Percentiles rank a stretch among this genome's conserved stretches.
Conservation (phyloP, 2,113 vertebrate species). For the Pomatorhinus ruficollis region DNA sequence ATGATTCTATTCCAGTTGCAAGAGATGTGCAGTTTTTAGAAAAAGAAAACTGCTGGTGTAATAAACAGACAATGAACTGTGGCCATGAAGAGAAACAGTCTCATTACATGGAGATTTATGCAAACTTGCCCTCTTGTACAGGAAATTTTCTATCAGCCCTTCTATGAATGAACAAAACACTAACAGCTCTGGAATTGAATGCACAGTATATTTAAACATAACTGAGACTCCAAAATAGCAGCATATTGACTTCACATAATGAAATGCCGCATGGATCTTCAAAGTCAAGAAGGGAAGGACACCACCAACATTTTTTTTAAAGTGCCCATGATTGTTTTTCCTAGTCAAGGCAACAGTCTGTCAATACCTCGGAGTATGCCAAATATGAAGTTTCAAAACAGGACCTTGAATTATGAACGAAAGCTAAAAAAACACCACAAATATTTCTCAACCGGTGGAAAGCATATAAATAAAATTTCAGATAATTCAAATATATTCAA, state of each 20-base stretch:
- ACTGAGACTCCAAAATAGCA: not conserved
- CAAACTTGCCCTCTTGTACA: not conserved
- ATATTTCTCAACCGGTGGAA: constrained; percentile 46
- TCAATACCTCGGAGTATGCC: constrained; percentile 16
- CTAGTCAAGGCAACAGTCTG: constrained; percentile 6
- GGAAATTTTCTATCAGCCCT: not conserved
- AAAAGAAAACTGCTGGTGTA: not conserved
- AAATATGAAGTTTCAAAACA: constrained; percentile 41
- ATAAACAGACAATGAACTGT: not conserved
- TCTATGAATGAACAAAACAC: not conserved
- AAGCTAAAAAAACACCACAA: constrained; percentile 4
- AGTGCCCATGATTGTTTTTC: constrained; percentile 4
- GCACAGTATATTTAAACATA: not conserved
- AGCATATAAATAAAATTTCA: constrained; percentile 23
- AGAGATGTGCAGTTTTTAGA: not conserved
- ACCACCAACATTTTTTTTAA: not conserved
- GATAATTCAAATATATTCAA: constrained; percentile 24
- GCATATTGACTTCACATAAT: not conserved
- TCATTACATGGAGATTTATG: not conserved
- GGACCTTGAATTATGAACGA: not conserved
- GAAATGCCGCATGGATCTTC: not conserved
- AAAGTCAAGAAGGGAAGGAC: not conserved
- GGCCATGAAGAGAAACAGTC: not conserved
- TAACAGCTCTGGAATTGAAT: not conserved
- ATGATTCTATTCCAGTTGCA: not conserved